Percentiles rank a stretch among this genome's conserved stretches.
phyloP scores from a whole-genome alignment of 2,888 invertebrate species.

The Ophion ellenae region DNA sequence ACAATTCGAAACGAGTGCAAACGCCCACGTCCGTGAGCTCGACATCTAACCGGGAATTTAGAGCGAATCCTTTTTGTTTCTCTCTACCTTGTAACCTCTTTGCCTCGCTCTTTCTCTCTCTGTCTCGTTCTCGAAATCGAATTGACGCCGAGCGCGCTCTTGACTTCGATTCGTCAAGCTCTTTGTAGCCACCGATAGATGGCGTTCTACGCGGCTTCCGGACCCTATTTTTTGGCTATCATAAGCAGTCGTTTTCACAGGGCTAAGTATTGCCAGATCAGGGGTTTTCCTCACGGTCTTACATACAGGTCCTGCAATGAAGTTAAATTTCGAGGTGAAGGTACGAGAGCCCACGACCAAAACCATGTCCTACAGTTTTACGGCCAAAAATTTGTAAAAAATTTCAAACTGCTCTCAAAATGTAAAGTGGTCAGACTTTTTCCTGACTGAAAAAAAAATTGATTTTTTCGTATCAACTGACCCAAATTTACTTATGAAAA shows the following conservation, averaged over 20 bases:
- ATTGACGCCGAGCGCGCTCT: too few relatives aligned
- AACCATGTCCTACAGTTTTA: too few relatives aligned
- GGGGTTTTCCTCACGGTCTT: not conserved
- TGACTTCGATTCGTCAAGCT: not conserved
- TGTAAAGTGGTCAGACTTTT: too few relatives aligned
- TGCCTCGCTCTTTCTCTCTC: conserved; percentile 19
- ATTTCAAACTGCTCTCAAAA: too few relatives aligned
- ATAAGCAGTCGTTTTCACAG: not conserved
- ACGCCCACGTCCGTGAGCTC: conserved; percentile 65
- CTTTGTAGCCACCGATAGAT: not conserved
- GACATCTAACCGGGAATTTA: conserved; percentile 59
- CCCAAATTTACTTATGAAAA: too few relatives aligned
- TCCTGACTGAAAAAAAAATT: too few relatives aligned
- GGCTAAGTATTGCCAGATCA: too few relatives aligned
- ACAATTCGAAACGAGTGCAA: conserved; percentile 68
- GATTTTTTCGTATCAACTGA: too few relatives aligned
- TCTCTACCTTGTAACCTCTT: conserved; percentile 30
- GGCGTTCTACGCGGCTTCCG: not conserved
- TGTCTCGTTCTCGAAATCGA: conserved; percentile 1
- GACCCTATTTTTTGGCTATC: not conserved
- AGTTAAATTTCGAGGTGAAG: too few relatives aligned
- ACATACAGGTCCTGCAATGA: too few relatives aligned
- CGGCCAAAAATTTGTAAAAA: too few relatives aligned
- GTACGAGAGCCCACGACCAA: too few relatives aligned
- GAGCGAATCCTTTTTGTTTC: conserved; percentile 59